Evolutionary conservation across 37 sponge, comb jelly and placozoan species (phyloP).

Genomic region (Aphrocallistes beatrix): DNA sequence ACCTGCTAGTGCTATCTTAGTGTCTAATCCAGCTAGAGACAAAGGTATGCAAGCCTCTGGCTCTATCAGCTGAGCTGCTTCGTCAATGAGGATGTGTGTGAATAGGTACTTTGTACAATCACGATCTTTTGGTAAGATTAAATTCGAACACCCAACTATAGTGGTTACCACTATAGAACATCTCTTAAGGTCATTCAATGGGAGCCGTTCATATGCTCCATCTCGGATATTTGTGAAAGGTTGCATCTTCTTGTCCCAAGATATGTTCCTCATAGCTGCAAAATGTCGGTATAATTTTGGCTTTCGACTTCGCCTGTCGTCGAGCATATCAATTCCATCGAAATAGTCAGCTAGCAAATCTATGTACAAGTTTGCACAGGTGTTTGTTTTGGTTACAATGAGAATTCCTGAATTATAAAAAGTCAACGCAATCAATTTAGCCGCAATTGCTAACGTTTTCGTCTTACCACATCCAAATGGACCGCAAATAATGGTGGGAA

Average conservation of each 20-base stretch:
- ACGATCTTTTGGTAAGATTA: neutral
- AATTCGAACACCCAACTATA: neutral
- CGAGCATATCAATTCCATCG: neutral
- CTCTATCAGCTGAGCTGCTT: conserved; percentile 9
- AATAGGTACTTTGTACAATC: neutral
- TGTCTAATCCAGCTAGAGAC: neutral
- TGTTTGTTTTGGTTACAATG: neutral
- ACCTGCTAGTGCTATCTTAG: neutral
- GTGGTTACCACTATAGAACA: neutral
- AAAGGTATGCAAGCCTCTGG: neutral
- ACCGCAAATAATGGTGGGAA: neutral
- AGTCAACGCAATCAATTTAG: neutral
- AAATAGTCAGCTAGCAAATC: neutral
- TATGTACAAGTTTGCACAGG: neutral
- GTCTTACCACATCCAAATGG: conserved; percentile 4
- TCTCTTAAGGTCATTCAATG: neutral
- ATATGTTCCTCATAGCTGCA: neutral
- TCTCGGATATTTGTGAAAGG: neutral
- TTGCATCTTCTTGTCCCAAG: neutral
- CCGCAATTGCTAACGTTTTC: neutral
- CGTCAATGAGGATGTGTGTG: neutral
- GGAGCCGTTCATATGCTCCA: neutral
- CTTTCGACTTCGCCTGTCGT: neutral
- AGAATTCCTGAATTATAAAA: neutral
- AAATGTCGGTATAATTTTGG: neutral